Conservation (phyloP, 1,140 invertebrate species). For the Caerostris extrusa region DNA sequence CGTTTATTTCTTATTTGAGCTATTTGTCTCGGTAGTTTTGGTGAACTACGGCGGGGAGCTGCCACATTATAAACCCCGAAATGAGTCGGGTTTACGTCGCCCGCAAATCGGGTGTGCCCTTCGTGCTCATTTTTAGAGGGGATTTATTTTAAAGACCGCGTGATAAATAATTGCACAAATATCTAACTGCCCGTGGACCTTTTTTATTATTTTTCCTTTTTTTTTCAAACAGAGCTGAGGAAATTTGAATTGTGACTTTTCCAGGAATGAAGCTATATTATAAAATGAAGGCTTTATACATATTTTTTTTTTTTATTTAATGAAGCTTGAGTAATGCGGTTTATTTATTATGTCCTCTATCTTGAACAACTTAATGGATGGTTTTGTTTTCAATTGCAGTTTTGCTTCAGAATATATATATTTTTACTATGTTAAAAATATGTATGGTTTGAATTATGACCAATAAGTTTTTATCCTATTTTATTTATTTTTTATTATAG, state of each 20-base stretch:
- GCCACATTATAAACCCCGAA: background rate
- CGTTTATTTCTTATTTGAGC: constrained; percentile 57
- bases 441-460: no score
- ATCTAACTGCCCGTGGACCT: background rate
- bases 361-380: background rate
- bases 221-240: no score
- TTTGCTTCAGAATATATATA: no score
- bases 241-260: no score
- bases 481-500: no score
- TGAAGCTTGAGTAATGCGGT: background rate
- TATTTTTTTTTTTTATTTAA: background rate
- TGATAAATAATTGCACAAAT: constrained; percentile 7
- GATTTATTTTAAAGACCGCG: background rate
- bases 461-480: no score
- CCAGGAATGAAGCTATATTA: no score
- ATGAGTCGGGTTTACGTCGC: background rate
- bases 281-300: no score
- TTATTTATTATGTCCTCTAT: background rate
- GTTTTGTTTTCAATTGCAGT: background rate
- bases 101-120: background rate
- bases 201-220: background rate
- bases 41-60: background rate
- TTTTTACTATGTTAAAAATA: no score
- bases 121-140: background rate
- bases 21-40: constrained; percentile 65